Evolutionary conservation across 2,113 vertebrate species (phyloP), one percentile per base, ranked within the genome.

Genomic region (Tauraco erythrolophus): DNA sequence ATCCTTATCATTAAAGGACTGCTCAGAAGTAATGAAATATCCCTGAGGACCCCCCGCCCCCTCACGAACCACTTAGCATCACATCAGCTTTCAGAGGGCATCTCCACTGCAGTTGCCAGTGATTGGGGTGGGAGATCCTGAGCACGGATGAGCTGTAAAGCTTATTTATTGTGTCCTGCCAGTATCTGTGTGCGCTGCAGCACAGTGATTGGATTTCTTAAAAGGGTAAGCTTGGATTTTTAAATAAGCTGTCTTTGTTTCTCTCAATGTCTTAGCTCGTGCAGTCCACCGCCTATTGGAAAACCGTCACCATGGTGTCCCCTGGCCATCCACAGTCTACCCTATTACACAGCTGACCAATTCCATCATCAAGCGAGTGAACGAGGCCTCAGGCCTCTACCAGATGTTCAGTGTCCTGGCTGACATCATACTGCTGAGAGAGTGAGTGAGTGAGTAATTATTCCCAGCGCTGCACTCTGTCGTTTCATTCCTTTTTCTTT

Each of bases 391-490:
- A 0, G 99, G 99, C 54, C 97, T 98, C 9, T 99, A 99, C 98
- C 99, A 99, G 97, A 99, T 99, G 99, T 99, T 99, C 92, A 93
- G 98, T 33, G 98, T 99, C 77, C 98, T 99, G 45, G 99, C 99
- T 21, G 99, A 99, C n/a, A 64, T 99, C n/a, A 65, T 99, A 74
- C 97, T 99, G 70, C 91, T 99, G 70, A 97, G 97, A 96, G 99
- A 99, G 99, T 99, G 98, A 99, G 99, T 99, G 94, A 98, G 99
- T 99, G 96, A 99, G 98, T 97, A 69, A 22, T 93, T 90, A 60
- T 22, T 91, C 65, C 83, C 33, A 76, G 37, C 46, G n/a, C 35
- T 48, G 39, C 8, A 1, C 23, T 74, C 54, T 61, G 35, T 88
- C 8, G 3, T 85, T 82, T 72, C 6, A 12, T 84, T 72, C 72